Base-by-base conservation (phyloP, 1,140 invertebrate genomes). In the Drosophila miranda region DNA sequence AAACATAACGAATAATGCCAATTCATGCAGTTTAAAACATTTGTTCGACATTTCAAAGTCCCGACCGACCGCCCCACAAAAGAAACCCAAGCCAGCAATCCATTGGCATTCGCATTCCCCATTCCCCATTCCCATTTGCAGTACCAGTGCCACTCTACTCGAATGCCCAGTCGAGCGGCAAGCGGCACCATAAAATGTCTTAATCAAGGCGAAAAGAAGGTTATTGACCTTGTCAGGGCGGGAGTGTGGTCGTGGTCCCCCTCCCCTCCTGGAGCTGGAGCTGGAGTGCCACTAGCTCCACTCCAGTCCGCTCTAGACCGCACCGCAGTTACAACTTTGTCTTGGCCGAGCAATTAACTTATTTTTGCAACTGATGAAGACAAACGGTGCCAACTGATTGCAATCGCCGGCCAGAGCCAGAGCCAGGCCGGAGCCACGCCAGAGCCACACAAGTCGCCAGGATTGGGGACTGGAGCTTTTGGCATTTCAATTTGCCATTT, bases 21-120 rank as follows among this genome's bases (percentile, higher is more conserved):
- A 87, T 87, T 87, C 82, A 87, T 72, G 83, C 83, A 88, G 83
- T 87, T 87, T 87, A 87, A 87, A 87, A 87, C 82, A 87, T 87
- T 87, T 87, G 82, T 87, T 78, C 78, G 78, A 82, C 82, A 87
- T 87, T 87, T 82, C 82, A 78, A 72, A 80, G 75, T 50, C 28
- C 57, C 69, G 54, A 59, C 60, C 68, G 60, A 59, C 60, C 68
- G 61, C 46, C 68, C 61, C 68, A 77, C 68, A 82, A 82, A 81
- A 84, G 81, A 78, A 78, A 78, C 69, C 58, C 30, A 2, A 30
- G 30, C 30, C 30, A 30, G 30, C 30, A 68, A 77, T 78, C 69
- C 76, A 68, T 68, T 45, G 60, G 67, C 75, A 43, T 54, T 62
- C 55, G 68, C 61, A 60, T 28, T 46, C 26, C 71, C 43, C 61